Evolutionary conservation across 1,140 invertebrate genomes (phyloP).

Genomic region (Procambarus virginalis): DNA sequence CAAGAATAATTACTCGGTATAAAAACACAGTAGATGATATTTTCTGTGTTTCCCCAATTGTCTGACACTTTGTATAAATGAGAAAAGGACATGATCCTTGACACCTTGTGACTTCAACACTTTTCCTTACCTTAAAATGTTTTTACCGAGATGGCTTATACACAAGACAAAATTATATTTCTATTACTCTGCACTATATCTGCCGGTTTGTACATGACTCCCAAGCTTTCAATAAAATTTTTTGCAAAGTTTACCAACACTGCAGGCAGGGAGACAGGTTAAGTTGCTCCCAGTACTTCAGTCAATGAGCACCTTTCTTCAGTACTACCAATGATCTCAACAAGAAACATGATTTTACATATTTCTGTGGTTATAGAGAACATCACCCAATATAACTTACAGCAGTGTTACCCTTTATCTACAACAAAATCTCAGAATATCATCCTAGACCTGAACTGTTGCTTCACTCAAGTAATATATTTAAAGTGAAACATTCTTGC

Average conservation of each 20-base stretch:
- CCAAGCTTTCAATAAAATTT: too few species aligned
- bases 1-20: constrained; percentile 22
- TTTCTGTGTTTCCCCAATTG: neutral
- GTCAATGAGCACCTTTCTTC: neutral
- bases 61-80: neutral
- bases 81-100: neutral
- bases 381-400: too few species aligned
- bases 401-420: too few species aligned
- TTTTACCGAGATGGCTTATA: too few species aligned
- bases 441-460: too few species aligned
- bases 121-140: neutral
- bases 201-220: too few species aligned
- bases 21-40: neutral
- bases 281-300: neutral
- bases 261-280: neutral
- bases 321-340: too few species aligned
- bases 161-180: too few species aligned
- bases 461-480: neutral
- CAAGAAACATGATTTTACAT: too few species aligned
- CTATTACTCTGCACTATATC: too few species aligned
- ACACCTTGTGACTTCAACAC: neutral
- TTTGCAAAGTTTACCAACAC: neutral
- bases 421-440: too few species aligned
- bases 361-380: too few species aligned
- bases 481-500: neutral